phyloP scores from a whole-genome alignment of 2,797 vertebrate genomes.

The Rhinichthys osculus region DNA sequence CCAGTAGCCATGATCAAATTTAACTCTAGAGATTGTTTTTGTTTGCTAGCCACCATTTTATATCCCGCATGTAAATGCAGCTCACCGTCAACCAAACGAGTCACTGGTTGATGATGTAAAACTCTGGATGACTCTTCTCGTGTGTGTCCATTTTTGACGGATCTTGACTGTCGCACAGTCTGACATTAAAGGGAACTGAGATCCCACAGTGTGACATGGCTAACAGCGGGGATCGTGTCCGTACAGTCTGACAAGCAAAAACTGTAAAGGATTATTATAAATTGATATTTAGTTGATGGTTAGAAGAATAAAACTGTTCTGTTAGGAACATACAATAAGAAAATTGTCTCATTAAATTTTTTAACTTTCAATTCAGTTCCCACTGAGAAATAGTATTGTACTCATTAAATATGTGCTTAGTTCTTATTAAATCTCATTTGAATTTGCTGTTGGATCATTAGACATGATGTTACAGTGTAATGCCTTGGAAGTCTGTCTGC shows the following conservation, averaged over 20 bases:
- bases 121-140: neutral
- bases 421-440: neutral
- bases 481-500: neutral
- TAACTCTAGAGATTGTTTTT: neutral
- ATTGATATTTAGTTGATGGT: neutral
- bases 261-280: neutral
- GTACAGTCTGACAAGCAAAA: neutral
- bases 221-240: neutral
- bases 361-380: neutral
- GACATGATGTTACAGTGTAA: neutral
- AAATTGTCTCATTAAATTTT: neutral
- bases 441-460: conserved; percentile 1
- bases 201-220: neutral
- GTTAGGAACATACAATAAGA: neutral
- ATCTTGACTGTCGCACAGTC: neutral
- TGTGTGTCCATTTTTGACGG: neutral
- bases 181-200: neutral
- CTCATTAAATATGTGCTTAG: neutral
- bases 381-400: neutral
- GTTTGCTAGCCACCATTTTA: neutral
- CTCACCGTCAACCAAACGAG: neutral
- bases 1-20: neutral
- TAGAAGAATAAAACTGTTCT: neutral
- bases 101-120: neutral
- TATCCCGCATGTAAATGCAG: neutral